Evolutionary conservation across 2,888 invertebrate species (phyloP).

Genomic region (Phyllotreta striolata): DNA sequence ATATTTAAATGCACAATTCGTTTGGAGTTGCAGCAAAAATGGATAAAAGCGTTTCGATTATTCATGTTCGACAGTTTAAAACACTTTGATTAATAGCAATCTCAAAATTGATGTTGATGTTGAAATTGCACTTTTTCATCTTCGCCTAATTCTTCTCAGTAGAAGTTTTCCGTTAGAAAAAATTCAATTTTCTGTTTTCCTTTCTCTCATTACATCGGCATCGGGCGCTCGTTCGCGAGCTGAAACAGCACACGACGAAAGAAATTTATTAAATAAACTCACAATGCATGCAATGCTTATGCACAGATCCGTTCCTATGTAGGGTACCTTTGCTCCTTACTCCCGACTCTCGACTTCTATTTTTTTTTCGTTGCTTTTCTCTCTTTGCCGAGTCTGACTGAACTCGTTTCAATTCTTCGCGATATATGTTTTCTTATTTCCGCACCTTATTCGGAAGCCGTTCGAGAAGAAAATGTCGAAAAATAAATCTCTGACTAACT

Average conservation of each 20-base stretch:
- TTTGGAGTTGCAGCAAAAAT: no score
- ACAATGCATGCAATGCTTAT: slow-evolving; percentile 26
- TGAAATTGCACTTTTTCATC: neutral
- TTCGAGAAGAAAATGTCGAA: slow-evolving; percentile 7
- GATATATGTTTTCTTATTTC: slow-evolving; percentile 24
- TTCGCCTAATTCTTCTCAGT: slow-evolving; percentile 11
- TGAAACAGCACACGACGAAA: slow-evolving; percentile 22
- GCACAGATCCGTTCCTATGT: slow-evolving; percentile 20
- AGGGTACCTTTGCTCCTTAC: slow-evolving; percentile 6
- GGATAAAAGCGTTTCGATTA: no score
- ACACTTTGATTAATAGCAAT: no score
- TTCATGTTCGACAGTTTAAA: no score
- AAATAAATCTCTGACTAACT: neutral
- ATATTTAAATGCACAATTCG: no score
- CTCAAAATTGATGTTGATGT: no score
- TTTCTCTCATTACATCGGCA: slow-evolving; percentile 22
- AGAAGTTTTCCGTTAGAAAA: slow-evolving; percentile 4
- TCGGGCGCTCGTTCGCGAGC: slow-evolving; percentile 14
- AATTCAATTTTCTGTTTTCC: slow-evolving; percentile 21
- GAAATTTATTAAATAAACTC: slow-evolving; percentile 31
- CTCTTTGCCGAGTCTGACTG: slow-evolving; percentile 22
- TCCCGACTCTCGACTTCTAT: slow-evolving; percentile 3
- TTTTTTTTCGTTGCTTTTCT: slow-evolving; percentile 1
- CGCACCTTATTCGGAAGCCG: slow-evolving; percentile 22
- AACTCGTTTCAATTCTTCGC: slow-evolving; percentile 18